Evolutionary conservation across 2,888 invertebrate genomes (phyloP).

Genomic region (Subacronicta megacephala): DNA sequence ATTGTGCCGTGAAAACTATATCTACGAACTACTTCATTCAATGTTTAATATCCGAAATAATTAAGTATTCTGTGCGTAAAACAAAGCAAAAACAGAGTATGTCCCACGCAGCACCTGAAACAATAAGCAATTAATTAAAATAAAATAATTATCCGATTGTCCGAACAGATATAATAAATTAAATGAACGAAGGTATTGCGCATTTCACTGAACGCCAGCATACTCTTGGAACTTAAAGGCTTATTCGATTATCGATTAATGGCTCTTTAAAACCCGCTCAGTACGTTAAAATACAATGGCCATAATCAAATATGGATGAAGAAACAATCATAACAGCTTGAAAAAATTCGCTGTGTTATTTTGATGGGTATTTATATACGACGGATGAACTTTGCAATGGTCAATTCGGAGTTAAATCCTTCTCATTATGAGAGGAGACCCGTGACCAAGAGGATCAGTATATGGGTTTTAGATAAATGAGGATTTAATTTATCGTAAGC

Average conservation of each 20-base stretch:
- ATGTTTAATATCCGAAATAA: neutral
- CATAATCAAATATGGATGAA: constrained; percentile 6
- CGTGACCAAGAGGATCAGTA: too few species aligned
- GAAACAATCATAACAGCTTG: constrained; percentile 1
- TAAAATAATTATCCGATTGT: constrained; percentile 41
- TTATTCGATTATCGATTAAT: constrained; percentile 35
- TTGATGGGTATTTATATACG: too few species aligned
- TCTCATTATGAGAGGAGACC: too few species aligned
- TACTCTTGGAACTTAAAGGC: constrained; percentile 31
- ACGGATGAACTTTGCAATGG: neutral
- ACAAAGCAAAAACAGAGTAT: constrained; percentile 81
- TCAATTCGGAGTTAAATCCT: too few species aligned
- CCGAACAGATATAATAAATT: constrained; percentile 48
- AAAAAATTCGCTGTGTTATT: neutral
- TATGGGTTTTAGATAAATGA: too few species aligned
- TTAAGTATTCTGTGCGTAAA: constrained; percentile 75
- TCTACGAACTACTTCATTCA: neutral
- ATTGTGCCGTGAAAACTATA: too few species aligned
- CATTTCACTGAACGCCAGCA: constrained; percentile 28
- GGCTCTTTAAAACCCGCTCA: constrained; percentile 11
- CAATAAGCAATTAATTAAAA: constrained; percentile 41
- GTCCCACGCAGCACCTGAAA: constrained; percentile 80
- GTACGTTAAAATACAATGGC: constrained; percentile 36
- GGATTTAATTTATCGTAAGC: too few species aligned
- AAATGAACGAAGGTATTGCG: constrained; percentile 29